Conservation (phyloP, 2,888 invertebrate species). For the Monochamus alternatus region DNA sequence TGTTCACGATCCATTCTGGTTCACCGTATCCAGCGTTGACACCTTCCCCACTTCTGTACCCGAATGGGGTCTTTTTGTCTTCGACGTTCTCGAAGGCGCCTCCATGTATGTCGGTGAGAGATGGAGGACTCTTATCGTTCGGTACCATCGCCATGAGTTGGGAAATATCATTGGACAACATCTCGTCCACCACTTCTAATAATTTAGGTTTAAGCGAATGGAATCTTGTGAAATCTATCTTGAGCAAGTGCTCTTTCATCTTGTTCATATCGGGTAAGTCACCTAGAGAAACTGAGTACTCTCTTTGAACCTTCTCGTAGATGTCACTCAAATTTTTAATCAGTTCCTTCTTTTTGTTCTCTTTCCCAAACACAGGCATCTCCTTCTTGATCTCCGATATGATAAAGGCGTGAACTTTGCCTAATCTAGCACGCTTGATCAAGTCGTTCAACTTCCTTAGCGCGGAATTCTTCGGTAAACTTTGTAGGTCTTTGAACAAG, state of each 20-base stretch:
- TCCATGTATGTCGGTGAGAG: slow-evolving; percentile 73
- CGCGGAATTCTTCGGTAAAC: slow-evolving; percentile 95
- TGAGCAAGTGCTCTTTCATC: slow-evolving; percentile 90
- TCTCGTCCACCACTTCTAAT: slow-evolving; percentile 93
- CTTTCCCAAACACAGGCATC: slow-evolving; percentile 97
- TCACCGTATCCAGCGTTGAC: slow-evolving; percentile 96
- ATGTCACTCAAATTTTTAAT: slow-evolving; percentile 93
- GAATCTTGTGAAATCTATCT: slow-evolving; percentile 96
- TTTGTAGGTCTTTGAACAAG: slow-evolving; percentile 94
- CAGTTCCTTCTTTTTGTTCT: slow-evolving; percentile 95
- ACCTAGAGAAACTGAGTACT: slow-evolving; percentile 95
- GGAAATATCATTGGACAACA: slow-evolving; percentile 96
- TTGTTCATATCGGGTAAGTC: slow-evolving; percentile 97
- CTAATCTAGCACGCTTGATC: slow-evolving; percentile 95
- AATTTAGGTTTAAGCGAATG: slow-evolving; percentile 90
- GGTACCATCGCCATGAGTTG: slow-evolving; percentile 97
- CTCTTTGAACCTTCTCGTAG: slow-evolving; percentile 90
- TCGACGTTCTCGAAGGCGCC: slow-evolving; percentile 96
- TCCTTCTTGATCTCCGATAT: slow-evolving; percentile 94
- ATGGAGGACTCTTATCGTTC: slow-evolving; percentile 59
- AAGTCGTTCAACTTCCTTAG: slow-evolving; percentile 97
- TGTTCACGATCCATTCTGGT: slow-evolving; percentile 96
- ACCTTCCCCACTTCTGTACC: slow-evolving; percentile 94
- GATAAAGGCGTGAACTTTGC: slow-evolving; percentile 98
- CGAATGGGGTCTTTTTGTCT: slow-evolving; percentile 87